These are phyloP conservation scores for Psilopogon haemacephalus DNA, from an alignment of 2,113 vertebrate genomes.

Conservation along the genomic window DNA sequence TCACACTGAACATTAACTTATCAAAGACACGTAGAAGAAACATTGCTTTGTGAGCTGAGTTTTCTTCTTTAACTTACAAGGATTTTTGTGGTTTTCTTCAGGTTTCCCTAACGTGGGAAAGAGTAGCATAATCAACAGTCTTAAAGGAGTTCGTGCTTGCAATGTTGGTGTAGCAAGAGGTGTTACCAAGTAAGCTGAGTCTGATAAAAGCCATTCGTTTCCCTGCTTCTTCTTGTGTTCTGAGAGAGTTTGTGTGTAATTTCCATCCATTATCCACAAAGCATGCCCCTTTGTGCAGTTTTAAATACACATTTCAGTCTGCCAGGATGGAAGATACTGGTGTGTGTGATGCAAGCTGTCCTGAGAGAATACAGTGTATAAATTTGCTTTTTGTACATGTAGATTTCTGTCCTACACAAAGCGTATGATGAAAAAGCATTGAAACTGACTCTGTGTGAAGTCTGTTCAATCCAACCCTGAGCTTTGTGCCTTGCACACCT, in stretches of 20 bases:
- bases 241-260: not conserved
- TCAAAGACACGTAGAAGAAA: not conserved
- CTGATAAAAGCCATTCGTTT: not conserved
- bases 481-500: slow-evolving; percentile 49
- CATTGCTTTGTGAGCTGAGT: not conserved
- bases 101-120: slow-evolving; percentile 97
- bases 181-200: slow-evolving; percentile 85
- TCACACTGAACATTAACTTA: slow-evolving; percentile 5
- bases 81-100: slow-evolving; percentile 45
- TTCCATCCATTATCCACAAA: not conserved
- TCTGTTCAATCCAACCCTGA: slow-evolving; percentile 80
- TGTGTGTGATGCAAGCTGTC: not conserved
- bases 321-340: not conserved
- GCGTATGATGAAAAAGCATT: slow-evolving; percentile 72
- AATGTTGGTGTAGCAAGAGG: slow-evolving; percentile 83
- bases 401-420: slow-evolving; percentile 35
- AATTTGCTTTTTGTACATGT: not conserved
- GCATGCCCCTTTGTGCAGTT: not conserved
- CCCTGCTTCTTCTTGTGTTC: not conserved
- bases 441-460: slow-evolving; percentile 72
- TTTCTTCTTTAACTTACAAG: not conserved
- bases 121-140: slow-evolving; percentile 94
- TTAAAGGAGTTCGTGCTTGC: slow-evolving; percentile 84
- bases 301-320: not conserved
- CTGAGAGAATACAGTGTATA: not conserved